Conservation (phyloP, 2,888 invertebrate genomes). For the Drosophila rellima region DNA sequence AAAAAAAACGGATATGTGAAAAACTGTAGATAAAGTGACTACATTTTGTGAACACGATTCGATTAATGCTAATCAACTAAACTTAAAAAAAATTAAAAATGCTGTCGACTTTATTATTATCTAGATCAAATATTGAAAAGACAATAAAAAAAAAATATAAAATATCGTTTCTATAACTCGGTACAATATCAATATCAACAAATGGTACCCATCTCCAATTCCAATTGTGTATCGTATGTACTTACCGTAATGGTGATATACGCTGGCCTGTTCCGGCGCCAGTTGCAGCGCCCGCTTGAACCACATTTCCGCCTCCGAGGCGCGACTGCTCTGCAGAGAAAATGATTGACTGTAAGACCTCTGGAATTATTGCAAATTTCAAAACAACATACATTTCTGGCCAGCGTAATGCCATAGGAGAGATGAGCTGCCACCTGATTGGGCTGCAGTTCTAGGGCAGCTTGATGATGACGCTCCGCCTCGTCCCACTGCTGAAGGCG, state of each 20-base stretch:
- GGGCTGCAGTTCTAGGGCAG: constrained; percentile 92
- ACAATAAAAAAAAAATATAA: no score
- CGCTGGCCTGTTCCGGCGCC: constrained; percentile 93
- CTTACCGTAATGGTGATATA: constrained; percentile 96
- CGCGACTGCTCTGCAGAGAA: constrained; percentile 89
- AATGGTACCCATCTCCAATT: not conserved
- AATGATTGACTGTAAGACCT: not conserved
- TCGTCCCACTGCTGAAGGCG: constrained; percentile 93
- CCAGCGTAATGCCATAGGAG: constrained; percentile 95
- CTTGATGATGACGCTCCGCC: constrained; percentile 95
- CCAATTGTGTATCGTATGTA: constrained; percentile 24
- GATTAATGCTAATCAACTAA: no score
- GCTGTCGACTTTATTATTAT: no score
- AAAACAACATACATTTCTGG: constrained; percentile 94
- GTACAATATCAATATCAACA: not conserved
- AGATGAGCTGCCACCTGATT: constrained; percentile 96
- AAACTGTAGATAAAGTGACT: no score
- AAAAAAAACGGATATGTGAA: no score
- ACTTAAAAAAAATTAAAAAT: no score
- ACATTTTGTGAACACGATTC: no score
- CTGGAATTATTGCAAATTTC: no score
- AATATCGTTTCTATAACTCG: no score
- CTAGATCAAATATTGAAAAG: no score
- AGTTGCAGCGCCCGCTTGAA: constrained; percentile 93
- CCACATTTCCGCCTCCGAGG: constrained; percentile 95